Evolutionary conservation across 2,888 invertebrate species (phyloP), one percentile per base, ranked within the genome.

Genomic region (Dynastes maya): DNA sequence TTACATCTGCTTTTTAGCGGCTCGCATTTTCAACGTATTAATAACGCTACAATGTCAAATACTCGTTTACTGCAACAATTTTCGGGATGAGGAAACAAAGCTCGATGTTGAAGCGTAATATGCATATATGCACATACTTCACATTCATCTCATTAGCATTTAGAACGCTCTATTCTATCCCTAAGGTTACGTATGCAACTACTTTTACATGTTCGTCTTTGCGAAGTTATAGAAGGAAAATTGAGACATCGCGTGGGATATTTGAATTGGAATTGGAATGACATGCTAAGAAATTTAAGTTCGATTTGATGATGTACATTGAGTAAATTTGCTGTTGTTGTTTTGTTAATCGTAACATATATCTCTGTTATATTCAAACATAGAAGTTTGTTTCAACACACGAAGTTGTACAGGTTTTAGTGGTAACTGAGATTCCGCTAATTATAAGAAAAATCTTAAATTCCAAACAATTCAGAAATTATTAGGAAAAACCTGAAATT

Each of bases 31-130:
- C 53, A 53, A 2, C n/a, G 0, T 13, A 16, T 53, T 53, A 53
- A 53, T 53, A 53, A 53, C 53, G n/a, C 53, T 16, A 6, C 53
- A 53, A 16, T 53, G n/a, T 53, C n/a, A 53, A 53, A 53, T n/a
- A n/a, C n/a, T 4, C n/a, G 16, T n/a, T 53, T n/a, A 13, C 0
- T 2, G 16, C 6, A 53, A n/a, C 45, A 45, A 16, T 53, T 29
- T 27, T 61, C 11, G 29, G 1, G 22, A 6, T 29, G 27, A 27
- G 8, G 11, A 9, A 61, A 61, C 27, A 27, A 29, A 11, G 11
- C 61, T 61, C 22, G 2, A 11, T 27, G 27, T 27, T 61, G 11
- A 29, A 1, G 27, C 29, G 27, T 27, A 27, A 27, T 27, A 8
- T 61, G 61, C 61, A 27, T 61, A 9, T 61, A 27, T 61, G 61